phyloP scores from a whole-genome alignment of 2,113 vertebrate species.

The Archocentrus centrarchus region DNA sequence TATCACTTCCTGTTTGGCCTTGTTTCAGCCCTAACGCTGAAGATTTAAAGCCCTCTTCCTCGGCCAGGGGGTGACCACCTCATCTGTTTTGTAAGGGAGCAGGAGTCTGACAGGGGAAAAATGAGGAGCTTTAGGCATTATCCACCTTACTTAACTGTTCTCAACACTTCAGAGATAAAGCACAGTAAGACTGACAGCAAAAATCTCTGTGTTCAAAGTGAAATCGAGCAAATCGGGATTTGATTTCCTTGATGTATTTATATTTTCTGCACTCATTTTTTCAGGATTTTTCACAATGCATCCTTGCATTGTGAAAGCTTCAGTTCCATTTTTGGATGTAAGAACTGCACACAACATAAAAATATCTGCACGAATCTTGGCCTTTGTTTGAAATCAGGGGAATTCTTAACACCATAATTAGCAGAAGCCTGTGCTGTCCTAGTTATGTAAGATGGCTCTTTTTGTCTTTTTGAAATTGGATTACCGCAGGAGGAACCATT shows the following conservation, averaged over 20 bases:
- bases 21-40: conserved; percentile 60
- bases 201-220: conserved; percentile 54
- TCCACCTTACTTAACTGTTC: conserved; percentile 61
- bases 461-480: conserved; percentile 76
- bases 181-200: conserved; percentile 41
- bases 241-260: conserved; percentile 17
- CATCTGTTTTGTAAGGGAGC: conserved; percentile 40
- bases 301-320: not conserved
- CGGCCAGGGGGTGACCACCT: conserved; percentile 15
- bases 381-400: conserved; percentile 57
- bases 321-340: conserved; percentile 9
- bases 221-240: conserved; percentile 50
- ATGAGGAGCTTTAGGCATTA: conserved; percentile 53
- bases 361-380: conserved; percentile 44
- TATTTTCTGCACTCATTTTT: conserved; percentile 22
- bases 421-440: conserved; percentile 62
- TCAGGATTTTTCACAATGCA: not conserved
- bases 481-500: conserved; percentile 62
- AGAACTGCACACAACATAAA: conserved; percentile 15
- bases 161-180: conserved; percentile 46
- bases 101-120: conserved; percentile 51
- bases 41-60: conserved; percentile 50
- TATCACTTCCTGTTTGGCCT: conserved; percentile 72
- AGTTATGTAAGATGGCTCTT: conserved; percentile 69
- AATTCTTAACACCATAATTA: conserved; percentile 69